Evolutionary conservation across 2,113 vertebrate genomes (phyloP).

Genomic region (Aegithalos caudatus): DNA sequence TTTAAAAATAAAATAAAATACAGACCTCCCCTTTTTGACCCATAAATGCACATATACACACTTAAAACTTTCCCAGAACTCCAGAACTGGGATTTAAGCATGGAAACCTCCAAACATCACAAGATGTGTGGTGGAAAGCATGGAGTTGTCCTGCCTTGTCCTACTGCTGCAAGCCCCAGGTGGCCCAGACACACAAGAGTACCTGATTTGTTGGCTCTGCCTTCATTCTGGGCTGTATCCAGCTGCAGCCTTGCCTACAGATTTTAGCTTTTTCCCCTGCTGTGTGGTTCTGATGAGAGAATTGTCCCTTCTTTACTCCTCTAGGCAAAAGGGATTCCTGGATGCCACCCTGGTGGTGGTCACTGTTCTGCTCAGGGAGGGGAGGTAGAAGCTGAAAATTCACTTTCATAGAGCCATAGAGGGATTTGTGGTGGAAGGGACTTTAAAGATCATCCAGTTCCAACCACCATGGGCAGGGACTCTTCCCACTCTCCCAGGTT

Average conservation of each 20-base stretch:
- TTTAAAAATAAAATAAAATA: not conserved
- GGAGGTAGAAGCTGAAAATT: not conserved
- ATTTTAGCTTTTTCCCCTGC: not conserved
- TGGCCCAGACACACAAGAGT: not conserved
- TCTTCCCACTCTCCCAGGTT: not conserved
- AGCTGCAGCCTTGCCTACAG: not conserved
- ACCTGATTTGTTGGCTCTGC: not conserved
- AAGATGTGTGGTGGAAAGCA: not conserved
- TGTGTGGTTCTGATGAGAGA: fast-evolving
- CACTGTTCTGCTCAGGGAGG: fast-evolving
- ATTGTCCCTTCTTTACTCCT: not conserved
- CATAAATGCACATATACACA: not conserved
- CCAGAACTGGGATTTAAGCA: not conserved
- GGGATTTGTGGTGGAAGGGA: not conserved
- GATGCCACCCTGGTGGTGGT: not conserved
- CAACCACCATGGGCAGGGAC: not conserved
- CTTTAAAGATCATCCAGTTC: not conserved
- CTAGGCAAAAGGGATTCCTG: not conserved
- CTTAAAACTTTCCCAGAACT: not conserved
- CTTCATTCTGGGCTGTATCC: not conserved
- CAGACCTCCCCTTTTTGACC: not conserved
- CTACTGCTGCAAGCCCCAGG: not conserved
- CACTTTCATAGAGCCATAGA: not conserved
- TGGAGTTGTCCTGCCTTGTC: fast-evolving
- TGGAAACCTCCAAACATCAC: not conserved